Conservation (phyloP, 2,797 vertebrate species). For the Halcyon smyrnensis region DNA sequence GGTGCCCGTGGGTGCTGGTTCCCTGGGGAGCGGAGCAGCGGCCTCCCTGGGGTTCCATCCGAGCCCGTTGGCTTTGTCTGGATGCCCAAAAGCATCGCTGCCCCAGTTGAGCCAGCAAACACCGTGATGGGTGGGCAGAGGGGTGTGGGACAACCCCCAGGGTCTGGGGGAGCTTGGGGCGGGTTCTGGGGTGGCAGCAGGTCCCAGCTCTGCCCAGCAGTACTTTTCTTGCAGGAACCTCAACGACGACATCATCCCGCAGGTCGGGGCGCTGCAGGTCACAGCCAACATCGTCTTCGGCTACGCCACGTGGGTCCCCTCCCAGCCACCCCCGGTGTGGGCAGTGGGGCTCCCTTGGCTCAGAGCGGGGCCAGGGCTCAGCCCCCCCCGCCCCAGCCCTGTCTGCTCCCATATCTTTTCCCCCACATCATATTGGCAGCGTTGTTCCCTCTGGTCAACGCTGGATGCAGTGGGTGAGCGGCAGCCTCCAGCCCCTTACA, state of each 20-base stretch:
- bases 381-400: fast-evolving
- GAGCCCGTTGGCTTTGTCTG: neutral
- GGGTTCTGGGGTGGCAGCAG: neutral
- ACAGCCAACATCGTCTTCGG: constrained; percentile 90
- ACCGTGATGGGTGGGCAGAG: neutral
- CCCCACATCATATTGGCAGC: fast-evolving
- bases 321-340: fast-evolving
- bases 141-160: neutral
- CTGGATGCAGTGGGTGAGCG: fast-evolving
- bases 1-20: neutral
- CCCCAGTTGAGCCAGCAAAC: fast-evolving
- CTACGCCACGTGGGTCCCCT: constrained; percentile 87
- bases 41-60: too few relatives aligned
- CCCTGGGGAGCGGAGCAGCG: fast-evolving
- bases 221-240: constrained; percentile 80
- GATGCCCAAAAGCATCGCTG: neutral
- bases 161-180: neutral
- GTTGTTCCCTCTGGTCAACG: fast-evolving
- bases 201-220: neutral
- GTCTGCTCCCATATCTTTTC: fast-evolving
- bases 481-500: neutral
- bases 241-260: constrained; percentile 84
- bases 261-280: constrained; percentile 83
- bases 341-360: neutral
- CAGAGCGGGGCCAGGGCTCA: fast-evolving